Evolutionary conservation across 2,797 vertebrate genomes (phyloP).

Genomic region (Clarias fuscus): DNA sequence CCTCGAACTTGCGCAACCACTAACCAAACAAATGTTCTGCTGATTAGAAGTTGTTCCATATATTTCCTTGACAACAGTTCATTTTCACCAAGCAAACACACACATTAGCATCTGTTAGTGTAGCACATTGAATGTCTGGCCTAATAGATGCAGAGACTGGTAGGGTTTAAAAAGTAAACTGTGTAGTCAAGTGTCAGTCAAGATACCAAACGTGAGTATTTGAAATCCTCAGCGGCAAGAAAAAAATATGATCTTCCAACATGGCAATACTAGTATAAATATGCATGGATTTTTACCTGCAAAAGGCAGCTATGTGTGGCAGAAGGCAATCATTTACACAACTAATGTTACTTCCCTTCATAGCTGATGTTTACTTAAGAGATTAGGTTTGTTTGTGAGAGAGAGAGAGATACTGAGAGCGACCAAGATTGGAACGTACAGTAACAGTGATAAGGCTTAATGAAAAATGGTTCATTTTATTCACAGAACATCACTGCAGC

Average conservation of each 20-base stretch:
- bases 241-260: no score
- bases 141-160: not conserved
- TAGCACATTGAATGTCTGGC: not conserved
- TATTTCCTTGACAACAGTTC: not conserved
- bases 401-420: not conserved
- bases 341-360: not conserved
- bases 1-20: not conserved
- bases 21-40: not conserved
- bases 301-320: not conserved
- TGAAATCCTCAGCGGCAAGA: not conserved
- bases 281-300: no score
- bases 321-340: not conserved
- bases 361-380: not conserved
- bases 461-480: not conserved
- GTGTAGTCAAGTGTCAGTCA: not conserved
- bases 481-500: constrained; percentile 9
- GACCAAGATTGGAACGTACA: not conserved
- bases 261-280: no score
- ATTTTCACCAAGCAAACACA: not conserved
- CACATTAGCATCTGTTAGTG: not conserved
- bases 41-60: not conserved
- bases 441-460: not conserved
- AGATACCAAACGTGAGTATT: not conserved
- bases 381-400: not conserved
- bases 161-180: not conserved